These are phyloP conservation scores for Adelosebastes latens DNA, from an alignment of 2,797 vertebrate species.

Conservation along the genomic window DNA sequence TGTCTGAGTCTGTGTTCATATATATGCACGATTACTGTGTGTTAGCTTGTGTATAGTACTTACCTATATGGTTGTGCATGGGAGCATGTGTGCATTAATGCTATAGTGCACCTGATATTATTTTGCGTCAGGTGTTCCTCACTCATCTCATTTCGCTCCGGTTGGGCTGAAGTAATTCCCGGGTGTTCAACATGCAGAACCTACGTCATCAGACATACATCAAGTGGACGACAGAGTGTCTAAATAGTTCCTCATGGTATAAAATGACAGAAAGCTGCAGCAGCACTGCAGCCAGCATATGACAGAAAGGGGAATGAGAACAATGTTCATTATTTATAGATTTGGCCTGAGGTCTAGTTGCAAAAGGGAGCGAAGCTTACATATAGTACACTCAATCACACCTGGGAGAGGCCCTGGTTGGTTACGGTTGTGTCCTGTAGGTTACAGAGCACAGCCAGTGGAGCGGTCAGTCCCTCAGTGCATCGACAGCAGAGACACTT, in stretches of 20 bases:
- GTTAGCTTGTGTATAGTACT: background rate
- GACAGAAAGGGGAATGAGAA: slow-evolving; percentile 7
- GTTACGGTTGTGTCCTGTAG: slow-evolving; percentile 18
- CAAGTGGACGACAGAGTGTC: background rate
- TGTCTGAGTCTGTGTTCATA: background rate
- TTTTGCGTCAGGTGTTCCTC: slow-evolving; percentile 41
- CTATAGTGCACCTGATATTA: slow-evolving; percentile 41
- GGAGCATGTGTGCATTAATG: slow-evolving; percentile 27
- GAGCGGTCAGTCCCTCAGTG: background rate
- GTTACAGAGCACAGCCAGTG: slow-evolving; percentile 5
- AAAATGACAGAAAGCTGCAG: background rate
- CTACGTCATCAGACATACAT: background rate
- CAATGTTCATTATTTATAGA: slow-evolving; percentile 37
- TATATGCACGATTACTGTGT: background rate
- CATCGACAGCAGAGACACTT: background rate
- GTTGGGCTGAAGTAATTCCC: slow-evolving; percentile 27
- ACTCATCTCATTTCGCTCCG: slow-evolving; percentile 14
- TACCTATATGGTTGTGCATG: background rate
- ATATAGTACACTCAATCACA: slow-evolving; percentile 27
- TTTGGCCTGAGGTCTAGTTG: slow-evolving; percentile 18
- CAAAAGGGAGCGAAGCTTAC: slow-evolving; percentile 5
- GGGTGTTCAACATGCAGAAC: slow-evolving; percentile 2
- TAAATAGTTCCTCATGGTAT: background rate
- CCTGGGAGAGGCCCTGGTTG: slow-evolving; percentile 20
- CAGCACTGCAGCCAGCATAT: slow-evolving; percentile 3